A percentile compares a stretch with the other conserved stretches of the same genome.
Evolutionary conservation across 2,113 vertebrate genomes (phyloP).

Genomic region (Brachyistius frenatus): DNA sequence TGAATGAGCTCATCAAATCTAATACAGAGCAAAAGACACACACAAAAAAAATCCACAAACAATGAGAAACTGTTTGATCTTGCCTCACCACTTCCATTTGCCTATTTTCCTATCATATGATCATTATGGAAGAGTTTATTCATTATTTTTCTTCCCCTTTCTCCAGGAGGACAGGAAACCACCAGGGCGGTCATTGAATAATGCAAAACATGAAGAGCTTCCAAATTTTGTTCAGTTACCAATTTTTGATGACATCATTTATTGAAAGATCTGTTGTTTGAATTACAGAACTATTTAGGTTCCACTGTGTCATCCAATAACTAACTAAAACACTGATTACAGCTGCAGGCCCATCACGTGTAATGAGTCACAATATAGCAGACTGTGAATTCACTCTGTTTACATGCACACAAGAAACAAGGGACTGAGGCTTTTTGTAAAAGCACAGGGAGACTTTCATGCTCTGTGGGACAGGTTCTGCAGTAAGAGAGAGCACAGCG

Average conservation of each 20-base stretch:
- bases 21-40: background rate
- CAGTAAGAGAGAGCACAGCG: too few relatives aligned
- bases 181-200: background rate
- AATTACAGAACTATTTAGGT: too few relatives aligned
- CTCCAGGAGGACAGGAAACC: background rate
- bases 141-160: background rate
- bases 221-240: background rate
- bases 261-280: background rate
- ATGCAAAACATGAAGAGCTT: background rate
- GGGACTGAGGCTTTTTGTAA: background rate
- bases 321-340: background rate
- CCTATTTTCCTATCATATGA: background rate
- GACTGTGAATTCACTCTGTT: background rate
- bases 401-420: slow-evolving; percentile 11
- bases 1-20: too few relatives aligned
- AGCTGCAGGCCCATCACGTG: background rate
- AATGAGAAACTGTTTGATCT: background rate
- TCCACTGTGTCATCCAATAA: background rate
- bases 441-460: background rate
- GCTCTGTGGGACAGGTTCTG: background rate
- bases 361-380: background rate
- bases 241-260: background rate
- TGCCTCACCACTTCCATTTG: background rate
- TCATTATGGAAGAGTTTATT: background rate
- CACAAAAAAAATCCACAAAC: background rate